Conservation (phyloP, 2,888 invertebrate genomes). For the Glyphotaelius pellucidus region DNA sequence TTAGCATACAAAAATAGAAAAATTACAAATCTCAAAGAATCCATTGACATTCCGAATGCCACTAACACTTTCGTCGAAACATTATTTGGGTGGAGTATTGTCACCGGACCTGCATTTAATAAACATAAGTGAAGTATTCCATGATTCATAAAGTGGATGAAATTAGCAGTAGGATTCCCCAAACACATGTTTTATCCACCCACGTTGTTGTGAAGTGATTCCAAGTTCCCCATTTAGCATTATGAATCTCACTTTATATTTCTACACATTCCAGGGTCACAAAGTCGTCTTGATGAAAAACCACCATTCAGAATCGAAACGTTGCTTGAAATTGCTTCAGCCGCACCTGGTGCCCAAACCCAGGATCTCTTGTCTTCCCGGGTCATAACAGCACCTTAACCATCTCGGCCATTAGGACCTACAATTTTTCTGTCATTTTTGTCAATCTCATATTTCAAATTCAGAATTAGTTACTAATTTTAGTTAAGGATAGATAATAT, state of each 20-base stretch:
- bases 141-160: neutral
- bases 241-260: neutral
- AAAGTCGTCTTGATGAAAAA: too few species aligned
- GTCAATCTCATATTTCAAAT: too few species aligned
- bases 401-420: too few species aligned
- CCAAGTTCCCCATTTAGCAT: neutral
- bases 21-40: neutral
- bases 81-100: neutral
- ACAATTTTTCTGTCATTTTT: too few species aligned
- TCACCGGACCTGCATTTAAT: neutral
- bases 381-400: too few species aligned
- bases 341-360: too few species aligned
- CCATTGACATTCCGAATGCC: neutral
- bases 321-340: too few species aligned
- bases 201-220: neutral
- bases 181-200: neutral
- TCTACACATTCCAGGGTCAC: too few species aligned
- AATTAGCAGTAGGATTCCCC: neutral
- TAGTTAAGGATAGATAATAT: too few species aligned
- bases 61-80: neutral
- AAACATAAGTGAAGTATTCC: neutral
- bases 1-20: neutral
- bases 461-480: too few species aligned
- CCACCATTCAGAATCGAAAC: too few species aligned
- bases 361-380: too few species aligned